Conservation (phyloP, 1,140 invertebrate species). For the Augochlora pura region DNA sequence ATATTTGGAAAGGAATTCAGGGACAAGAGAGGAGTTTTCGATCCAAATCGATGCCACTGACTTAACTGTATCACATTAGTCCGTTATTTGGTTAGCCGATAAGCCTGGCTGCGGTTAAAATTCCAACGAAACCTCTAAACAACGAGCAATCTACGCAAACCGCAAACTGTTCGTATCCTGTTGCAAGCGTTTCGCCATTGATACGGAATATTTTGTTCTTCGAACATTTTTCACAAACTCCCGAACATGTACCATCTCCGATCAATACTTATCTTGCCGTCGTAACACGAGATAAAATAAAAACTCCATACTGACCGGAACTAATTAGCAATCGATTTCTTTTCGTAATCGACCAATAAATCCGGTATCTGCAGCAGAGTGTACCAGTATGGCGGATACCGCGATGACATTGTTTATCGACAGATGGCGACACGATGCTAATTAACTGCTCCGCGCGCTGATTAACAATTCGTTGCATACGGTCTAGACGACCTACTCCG, state of each 20-base stretch:
- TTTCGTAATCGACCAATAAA: background rate
- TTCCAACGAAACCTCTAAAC: slow-evolving; percentile 11
- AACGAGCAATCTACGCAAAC: background rate
- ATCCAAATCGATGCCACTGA: slow-evolving; percentile 31
- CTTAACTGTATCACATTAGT: slow-evolving; percentile 55
- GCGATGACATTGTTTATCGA: background rate
- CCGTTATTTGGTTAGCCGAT: slow-evolving; percentile 38
- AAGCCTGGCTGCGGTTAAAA: slow-evolving; percentile 4
- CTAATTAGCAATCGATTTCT: too few relatives aligned
- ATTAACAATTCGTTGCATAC: background rate
- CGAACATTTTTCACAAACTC: too few relatives aligned
- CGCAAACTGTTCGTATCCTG: background rate
- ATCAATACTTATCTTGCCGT: background rate
- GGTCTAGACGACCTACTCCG: background rate
- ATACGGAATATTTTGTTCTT: background rate
- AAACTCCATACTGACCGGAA: too few relatives aligned
- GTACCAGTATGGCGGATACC: background rate
- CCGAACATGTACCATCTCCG: background rate
- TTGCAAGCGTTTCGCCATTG: background rate
- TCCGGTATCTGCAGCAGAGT: background rate
- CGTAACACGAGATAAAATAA: too few relatives aligned
- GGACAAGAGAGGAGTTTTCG: too few relatives aligned
- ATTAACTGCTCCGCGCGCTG: background rate
- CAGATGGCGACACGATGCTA: slow-evolving; percentile 26
- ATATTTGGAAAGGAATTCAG: too few relatives aligned